These are phyloP conservation scores for Bombylius major DNA, from an alignment of 2,888 invertebrate species.

Conservation along the genomic window DNA sequence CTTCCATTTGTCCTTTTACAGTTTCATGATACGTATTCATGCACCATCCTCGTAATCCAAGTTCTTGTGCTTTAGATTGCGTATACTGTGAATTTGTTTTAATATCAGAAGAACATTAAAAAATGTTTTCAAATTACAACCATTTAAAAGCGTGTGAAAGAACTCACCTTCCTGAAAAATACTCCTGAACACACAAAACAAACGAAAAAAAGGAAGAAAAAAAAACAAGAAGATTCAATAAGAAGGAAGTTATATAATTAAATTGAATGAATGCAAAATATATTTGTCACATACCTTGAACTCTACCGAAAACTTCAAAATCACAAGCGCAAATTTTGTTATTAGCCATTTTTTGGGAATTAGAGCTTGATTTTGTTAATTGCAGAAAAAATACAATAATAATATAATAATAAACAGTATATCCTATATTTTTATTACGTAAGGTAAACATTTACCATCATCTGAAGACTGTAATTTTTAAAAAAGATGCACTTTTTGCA, in stretches of 20 bases:
- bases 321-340: not conserved
- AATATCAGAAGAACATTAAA: no score
- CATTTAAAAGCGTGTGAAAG: not conserved
- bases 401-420: no score
- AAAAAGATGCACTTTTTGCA: no score
- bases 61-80: slow-evolving; percentile 41
- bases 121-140: no score
- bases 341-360: not conserved
- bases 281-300: slow-evolving; percentile 13
- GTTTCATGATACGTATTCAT: slow-evolving; percentile 51
- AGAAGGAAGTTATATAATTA: not conserved
- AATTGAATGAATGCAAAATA: not conserved
- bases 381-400: no score
- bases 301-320: slow-evolving; percentile 12
- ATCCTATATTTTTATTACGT: no score
- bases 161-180: slow-evolving; percentile 37
- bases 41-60: slow-evolving; percentile 53
- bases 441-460: no score
- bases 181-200: slow-evolving; percentile 28
- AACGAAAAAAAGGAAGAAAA: not conserved
- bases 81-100: slow-evolving; percentile 39
- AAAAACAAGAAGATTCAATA: not conserved
- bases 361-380: no score
- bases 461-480: no score
- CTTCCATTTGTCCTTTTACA: slow-evolving; percentile 51